Base-by-base conservation (phyloP, 2,888 invertebrate genomes). In the Noctua comes region DNA sequence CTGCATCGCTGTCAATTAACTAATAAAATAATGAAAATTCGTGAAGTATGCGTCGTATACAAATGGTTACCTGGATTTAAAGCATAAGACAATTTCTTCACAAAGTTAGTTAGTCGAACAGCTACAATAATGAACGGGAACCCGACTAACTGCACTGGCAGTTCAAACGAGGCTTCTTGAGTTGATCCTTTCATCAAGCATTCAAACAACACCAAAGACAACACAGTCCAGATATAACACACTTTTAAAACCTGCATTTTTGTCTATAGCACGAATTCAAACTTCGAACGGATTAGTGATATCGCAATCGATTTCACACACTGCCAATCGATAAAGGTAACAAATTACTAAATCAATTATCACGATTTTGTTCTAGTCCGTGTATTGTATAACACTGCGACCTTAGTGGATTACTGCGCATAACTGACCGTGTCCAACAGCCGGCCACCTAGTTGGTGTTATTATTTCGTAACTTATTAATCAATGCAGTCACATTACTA, bases 81-180 rank as follows among this genome's bases (percentile, higher is more conserved):
- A 2, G 98, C 98, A 95, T 98, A 98, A 1, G 98, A 97, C 80
- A 98, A 95, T 93, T 98, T 98, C 95, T 98, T 98, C 83, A 98
- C 97, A 92, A 98, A 98, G 95, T 98, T 98, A 1, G 98, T 97
- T 75, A 98, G 94, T 87, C 98, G 97, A 21, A 98, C 98, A 48
- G 98, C 98, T 13, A 98, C 94, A 73, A 98, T 98, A 88, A 98
- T 98, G 82, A 98, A 97, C 0, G 98, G 98, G 91, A 98, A 98
- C 46, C 98, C 98, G 62, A 98, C 97, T 77, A 98, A 95, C 91
- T 98, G 98, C n/a, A 98, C 98, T 21, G 98, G 98, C 76, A 98
- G 93, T 91, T 98, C 92, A 84, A 94, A 94, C 5, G 91, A 89
- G 10, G 92, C 79, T 77, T 94, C 89, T 83, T 95, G 91, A 24